Evolutionary conservation across 2,888 invertebrate genomes (phyloP), one percentile per base, ranked within the genome.

Genomic region (Mesoligia furuncula): DNA sequence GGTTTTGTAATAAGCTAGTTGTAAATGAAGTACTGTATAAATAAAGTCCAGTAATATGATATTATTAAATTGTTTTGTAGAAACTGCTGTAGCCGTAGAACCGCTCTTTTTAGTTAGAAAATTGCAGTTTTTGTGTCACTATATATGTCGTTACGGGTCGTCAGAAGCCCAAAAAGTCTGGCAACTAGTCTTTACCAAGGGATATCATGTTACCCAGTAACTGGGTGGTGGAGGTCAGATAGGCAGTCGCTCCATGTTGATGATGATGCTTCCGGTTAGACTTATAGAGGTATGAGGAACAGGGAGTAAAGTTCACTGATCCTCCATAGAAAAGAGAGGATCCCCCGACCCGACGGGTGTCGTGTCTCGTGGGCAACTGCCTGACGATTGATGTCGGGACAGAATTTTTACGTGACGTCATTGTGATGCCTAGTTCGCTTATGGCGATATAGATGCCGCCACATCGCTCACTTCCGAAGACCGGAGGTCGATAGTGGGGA

Each of bases 11-110:
- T 36, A 24, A 36, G 17, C 27, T 27, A 5, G 54, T 15, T 76
- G 36, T 24, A 36, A 59, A 66, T 73, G 27, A 66, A 66, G 27
- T 48, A 39, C 31, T 76, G 31, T 8, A 54, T 65, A 48, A 27
- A 45, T 65, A 48, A 24, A 36, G 39, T 24, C 7, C 17, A 6
- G 65, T 39, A 51, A 45, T 48, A 39, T 65, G 8, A 24, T 36
- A 64, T 27, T 36, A 64, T 42, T 31, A 54, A 75, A 75, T 51
- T 61, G 48, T 27, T 61, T 24, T 48, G 15, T 75, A 7, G 27
- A 59, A 73, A 57, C 9, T 73, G 24, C 1, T 24, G n/a, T 57
- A 24, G 24, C 17, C 24, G 9, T 31, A 20, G 6, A 20, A 13
- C 4, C 36, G 7, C 8, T 15, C 4, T 36, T 36, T 36, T 24